Base-by-base conservation (phyloP, 2,888 invertebrate species). In the Cetonia aurata region DNA sequence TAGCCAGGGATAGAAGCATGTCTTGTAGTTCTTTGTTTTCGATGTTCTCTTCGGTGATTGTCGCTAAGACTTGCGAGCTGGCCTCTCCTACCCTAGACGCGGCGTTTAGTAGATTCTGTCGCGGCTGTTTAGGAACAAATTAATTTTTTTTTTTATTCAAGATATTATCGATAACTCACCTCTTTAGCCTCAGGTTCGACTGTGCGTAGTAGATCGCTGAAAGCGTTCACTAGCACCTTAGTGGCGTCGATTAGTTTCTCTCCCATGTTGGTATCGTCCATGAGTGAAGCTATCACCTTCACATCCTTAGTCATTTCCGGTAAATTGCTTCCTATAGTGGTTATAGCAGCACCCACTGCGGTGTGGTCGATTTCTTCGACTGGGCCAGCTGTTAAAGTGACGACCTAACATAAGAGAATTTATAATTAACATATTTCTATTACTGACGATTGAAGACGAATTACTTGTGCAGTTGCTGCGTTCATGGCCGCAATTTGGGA, bases 401-500 rank as follows among this genome's bases (percentile, higher is more conserved):
- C 85, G 1, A 82, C 84, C 79, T 80, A 70, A 57, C 69, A 53
- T 12, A 37, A 4, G 4, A 42, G 6, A 9, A 55, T n/a, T n/a
- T 1, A 37, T 3, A 8, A 37, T 37, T 37, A 37, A 37, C 37
- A 9, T 8, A 1, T 37, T 9, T 25, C 25, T 44, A 6, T 48
- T 67, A 31, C 44, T 9, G 10, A 37, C 2, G 37, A 8, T 37
- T 9, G 37, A 37, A 42, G 10, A 42, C 10, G 2, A 10, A 13
- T 94, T 60, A 98, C 95, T 85, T 98, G 97, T 8, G 99, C 99
- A 0, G 99, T 99, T 69, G 99, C 99, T 0, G 99, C 99, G 86
- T 96, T 99, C 98, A 99, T 99, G 71, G 98, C 98, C 4, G 98
- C 98, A 78, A 99, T 93, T 85, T 99, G 96, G 66, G 96, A 96